Evolutionary conservation across 1,140 invertebrate species (phyloP).

Genomic region (Amphibalanus amphitrite): DNA sequence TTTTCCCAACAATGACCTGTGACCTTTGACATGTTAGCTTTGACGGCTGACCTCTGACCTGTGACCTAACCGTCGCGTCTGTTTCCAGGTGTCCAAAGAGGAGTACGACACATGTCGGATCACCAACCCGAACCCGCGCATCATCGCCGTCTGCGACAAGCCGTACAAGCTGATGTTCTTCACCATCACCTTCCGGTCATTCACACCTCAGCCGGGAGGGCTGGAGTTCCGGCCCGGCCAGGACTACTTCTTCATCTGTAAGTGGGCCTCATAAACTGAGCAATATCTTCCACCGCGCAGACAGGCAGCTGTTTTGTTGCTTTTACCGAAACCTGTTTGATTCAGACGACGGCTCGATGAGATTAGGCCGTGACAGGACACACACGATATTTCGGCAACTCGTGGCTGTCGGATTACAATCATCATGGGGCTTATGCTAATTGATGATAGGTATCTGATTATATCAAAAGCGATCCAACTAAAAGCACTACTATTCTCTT

Average conservation of each 20-base stretch:
- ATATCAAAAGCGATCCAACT: neutral
- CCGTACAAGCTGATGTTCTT: conserved; percentile 86
- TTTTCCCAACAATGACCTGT: too few species aligned
- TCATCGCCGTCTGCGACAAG: conserved; percentile 90
- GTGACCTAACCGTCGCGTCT: neutral
- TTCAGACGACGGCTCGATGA: too few species aligned
- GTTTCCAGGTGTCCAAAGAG: conserved; percentile 61
- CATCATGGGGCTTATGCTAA: neutral
- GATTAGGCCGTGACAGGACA: too few species aligned
- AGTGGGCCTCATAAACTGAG: conserved; percentile 26
- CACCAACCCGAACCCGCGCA: conserved; percentile 76
- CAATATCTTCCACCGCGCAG: neutral
- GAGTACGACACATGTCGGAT: conserved; percentile 90
- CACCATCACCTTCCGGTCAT: conserved; percentile 89
- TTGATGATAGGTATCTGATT: neutral
- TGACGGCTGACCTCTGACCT: neutral
- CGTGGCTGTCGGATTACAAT: too few species aligned
- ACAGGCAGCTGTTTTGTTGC: neutral
- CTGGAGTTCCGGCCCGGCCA: conserved; percentile 84
- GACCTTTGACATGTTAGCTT: neutral
- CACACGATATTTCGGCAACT: too few species aligned
- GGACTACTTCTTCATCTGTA: conserved; percentile 90
- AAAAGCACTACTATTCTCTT: neutral
- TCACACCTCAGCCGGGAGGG: conserved; percentile 84
- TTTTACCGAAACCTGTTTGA: too few species aligned